Conservation (phyloP, 2,797 vertebrate species). For the Diceros bicornis region DNA sequence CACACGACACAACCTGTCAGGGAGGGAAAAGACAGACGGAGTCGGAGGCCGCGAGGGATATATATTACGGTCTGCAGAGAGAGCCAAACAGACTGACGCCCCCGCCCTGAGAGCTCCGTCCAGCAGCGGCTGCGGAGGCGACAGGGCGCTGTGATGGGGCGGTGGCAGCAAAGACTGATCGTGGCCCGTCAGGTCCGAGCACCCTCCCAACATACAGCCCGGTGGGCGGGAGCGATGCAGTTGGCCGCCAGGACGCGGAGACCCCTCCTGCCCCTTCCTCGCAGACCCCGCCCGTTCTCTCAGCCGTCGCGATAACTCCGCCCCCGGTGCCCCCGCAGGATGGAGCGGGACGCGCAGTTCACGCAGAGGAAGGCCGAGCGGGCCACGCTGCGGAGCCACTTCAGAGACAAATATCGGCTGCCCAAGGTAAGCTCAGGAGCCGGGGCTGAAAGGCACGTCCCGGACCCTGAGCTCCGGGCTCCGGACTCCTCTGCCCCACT, state of each 20-base stretch:
- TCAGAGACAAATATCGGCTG: conserved; percentile 97
- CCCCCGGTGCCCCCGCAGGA: conserved; percentile 87
- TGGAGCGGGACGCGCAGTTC: conserved; percentile 96
- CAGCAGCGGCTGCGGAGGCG: background rate
- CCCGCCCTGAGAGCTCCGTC: background rate
- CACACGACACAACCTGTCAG: background rate
- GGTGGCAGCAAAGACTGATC: background rate
- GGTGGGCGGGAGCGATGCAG: accelerated
- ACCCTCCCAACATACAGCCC: background rate
- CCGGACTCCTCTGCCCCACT: background rate
- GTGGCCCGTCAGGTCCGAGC: background rate
- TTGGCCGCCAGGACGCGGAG: background rate
- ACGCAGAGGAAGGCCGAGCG: conserved; percentile 98
- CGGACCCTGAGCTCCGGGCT: background rate
- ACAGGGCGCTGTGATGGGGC: background rate
- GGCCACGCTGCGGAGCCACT: conserved; percentile 96
- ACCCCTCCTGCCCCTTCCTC: background rate
- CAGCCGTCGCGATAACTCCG: background rate
- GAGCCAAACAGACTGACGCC: background rate
- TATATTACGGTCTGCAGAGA: background rate
- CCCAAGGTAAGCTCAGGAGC: conserved; percentile 93
- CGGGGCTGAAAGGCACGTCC: background rate
- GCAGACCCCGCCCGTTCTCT: background rate
- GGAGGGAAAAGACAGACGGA: background rate
- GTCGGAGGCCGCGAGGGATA: background rate